These are phyloP conservation scores for Blomia tropicalis DNA, from an alignment of 2,888 invertebrate genomes.

Conservation along the genomic window DNA sequence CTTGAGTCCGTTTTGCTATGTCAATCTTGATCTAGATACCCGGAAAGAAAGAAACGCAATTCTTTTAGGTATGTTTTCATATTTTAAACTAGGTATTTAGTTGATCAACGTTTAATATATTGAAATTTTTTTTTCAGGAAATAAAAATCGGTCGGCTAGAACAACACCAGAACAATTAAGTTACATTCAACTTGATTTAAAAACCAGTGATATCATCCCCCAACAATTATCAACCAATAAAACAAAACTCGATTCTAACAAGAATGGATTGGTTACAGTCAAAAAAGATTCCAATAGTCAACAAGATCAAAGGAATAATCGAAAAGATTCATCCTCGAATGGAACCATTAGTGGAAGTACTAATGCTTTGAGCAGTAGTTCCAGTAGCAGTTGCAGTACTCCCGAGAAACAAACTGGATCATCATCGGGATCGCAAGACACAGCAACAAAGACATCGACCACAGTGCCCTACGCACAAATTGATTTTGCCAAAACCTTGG, in stretches of 20 bases:
- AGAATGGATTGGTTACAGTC: background rate
- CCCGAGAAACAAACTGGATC: slow-evolving; percentile 15
- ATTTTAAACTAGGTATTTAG: background rate
- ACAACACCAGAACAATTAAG: background rate
- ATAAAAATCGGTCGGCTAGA: background rate
- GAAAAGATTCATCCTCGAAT: no score
- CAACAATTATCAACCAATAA: background rate
- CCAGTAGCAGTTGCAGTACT: background rate
- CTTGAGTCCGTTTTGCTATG: slow-evolving; percentile 9
- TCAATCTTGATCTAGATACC: background rate
- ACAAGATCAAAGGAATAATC: no score
- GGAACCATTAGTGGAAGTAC: background rate
- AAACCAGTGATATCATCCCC: background rate
- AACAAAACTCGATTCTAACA: background rate
- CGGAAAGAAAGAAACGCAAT: background rate
- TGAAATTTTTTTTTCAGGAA: background rate
- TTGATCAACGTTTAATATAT: no score
- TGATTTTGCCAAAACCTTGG: slow-evolving; percentile 82
- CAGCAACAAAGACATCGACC: background rate
- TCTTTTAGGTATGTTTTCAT: background rate
- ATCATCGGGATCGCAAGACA: slow-evolving; percentile 30
- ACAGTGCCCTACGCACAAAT: slow-evolving; percentile 56
- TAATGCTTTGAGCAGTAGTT: background rate
- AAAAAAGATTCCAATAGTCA: no score
- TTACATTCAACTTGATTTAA: slow-evolving; percentile 8